phyloP scores from a whole-genome alignment of 2,113 vertebrate species.

The Tretioscincus oriximinensis region DNA sequence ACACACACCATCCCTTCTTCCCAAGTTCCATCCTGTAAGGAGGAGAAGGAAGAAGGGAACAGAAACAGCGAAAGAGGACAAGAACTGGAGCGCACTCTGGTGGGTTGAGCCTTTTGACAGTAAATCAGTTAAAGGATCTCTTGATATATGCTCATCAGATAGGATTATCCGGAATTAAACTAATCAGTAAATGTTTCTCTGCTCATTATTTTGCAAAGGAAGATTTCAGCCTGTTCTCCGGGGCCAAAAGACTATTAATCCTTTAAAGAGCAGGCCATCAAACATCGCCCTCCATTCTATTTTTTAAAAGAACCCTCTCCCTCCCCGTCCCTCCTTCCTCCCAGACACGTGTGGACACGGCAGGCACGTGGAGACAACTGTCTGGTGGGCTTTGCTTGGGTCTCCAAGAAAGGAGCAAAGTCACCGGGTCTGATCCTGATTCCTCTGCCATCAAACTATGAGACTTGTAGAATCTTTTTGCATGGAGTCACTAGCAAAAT shows the following conservation, averaged over 20 bases:
- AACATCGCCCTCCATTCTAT: conserved; percentile 72
- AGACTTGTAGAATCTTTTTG: no score
- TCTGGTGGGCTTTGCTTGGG: background rate
- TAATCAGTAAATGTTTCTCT: conserved; percentile 84
- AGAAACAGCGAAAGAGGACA: background rate
- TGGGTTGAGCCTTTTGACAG: conserved; percentile 43
- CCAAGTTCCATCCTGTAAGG: rapidly evolving
- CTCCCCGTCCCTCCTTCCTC: no score
- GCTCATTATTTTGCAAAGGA: conserved; percentile 78
- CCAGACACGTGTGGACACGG: conserved; percentile 20
- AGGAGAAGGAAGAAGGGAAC: background rate
- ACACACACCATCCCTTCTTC: background rate
- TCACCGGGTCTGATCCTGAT: no score
- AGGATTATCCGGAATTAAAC: conserved; percentile 82
- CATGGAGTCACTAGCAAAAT: no score
- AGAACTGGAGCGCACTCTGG: conserved; percentile 5
- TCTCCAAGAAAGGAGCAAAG: background rate
- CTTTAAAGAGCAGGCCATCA: conserved; percentile 76
- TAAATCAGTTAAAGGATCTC: conserved; percentile 76
- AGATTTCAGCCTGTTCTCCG: conserved; percentile 74
- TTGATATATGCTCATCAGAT: conserved; percentile 77
- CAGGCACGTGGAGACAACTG: background rate
- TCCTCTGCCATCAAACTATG: no score
- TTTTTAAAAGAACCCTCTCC: conserved; percentile 23
- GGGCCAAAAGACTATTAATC: conserved; percentile 75